Evolutionary conservation across 2,797 vertebrate species (phyloP).

Genomic region (Odontamblyopus lacepedii): DNA sequence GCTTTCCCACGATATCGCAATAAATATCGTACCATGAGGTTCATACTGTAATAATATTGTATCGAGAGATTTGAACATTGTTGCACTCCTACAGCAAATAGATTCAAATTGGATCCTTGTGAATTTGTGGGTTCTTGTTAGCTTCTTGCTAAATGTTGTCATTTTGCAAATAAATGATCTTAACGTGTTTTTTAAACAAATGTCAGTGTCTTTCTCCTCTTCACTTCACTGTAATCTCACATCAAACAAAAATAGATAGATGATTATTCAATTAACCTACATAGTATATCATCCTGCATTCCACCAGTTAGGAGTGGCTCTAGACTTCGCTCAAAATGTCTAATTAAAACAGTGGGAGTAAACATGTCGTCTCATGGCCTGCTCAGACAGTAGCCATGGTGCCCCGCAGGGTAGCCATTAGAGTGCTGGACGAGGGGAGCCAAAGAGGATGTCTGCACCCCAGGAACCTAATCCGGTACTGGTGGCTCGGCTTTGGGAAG

Average conservation of each 20-base stretch:
- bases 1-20: too few relatives aligned
- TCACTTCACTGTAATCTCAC: not conserved
- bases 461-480: conserved; percentile 70
- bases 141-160: not conserved
- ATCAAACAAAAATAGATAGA: not conserved
- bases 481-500: conserved; percentile 57
- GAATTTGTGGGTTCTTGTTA: not conserved
- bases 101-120: not conserved
- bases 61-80: too few relatives aligned
- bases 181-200: too few relatives aligned
- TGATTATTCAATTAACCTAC: not conserved
- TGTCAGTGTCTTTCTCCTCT: too few relatives aligned
- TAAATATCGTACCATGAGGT: too few relatives aligned
- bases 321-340: conserved; percentile 22
- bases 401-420: conserved; percentile 59
- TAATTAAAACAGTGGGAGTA: conserved; percentile 24
- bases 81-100: not conserved
- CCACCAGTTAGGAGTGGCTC: not conserved
- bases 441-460: conserved; percentile 65
- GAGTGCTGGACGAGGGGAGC: conserved; percentile 45
- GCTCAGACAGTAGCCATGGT: conserved; percentile 62
- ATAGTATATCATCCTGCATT: not conserved
- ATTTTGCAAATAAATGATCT: not conserved
- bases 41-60: too few relatives aligned
- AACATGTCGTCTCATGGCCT: conserved; percentile 41